Base-by-base conservation (phyloP, 2,888 invertebrate species). In the Scaptomyza reducta region DNA sequence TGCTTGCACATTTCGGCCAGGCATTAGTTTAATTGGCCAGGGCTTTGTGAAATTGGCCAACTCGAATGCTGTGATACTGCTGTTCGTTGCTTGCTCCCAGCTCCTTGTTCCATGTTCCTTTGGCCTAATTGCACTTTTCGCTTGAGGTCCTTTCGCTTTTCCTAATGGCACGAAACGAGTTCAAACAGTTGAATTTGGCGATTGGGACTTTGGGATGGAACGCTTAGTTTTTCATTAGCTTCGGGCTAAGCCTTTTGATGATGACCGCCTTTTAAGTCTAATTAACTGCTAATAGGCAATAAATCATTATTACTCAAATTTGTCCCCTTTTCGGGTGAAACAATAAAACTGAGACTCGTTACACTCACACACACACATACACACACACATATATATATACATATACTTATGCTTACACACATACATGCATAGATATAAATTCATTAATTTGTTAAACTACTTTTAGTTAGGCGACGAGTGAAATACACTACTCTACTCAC, bases 221-320 rank as follows among this genome's bases (percentile, higher is more conserved):
- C 76, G 63, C 71, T 79, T 88, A 88, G 82, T 88, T 83, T 83
- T 88, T 88, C 88, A 86, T 88, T 83, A 88, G 88, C 71, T 65
- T 59, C 55, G 63, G 70, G 69, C 64, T 88, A 83, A 88, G 78
- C 84, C 88, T 65, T 83, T 40, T 74, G 86, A 87, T 74, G 86
- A 87, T 70, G 71, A 31, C 74, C 76, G 70, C 72, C 84, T 87
- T 88, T 85, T 85, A 85, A 87, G 82, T 87, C 84, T 85, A 88
- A 85, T 85, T 87, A 88, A 85, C 88, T 81, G 88, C 88, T 85
- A 88, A 85, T 85, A 82, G 85, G 74, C 88, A 76, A 88, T 85
- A 79, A 87, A 85, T 85, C 84, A 88, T 85, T 88, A 87, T 87
- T 87, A 88, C 86, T 85, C 82, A 83, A 83, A 88, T 83, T 79